Percentiles rank a stretch among this genome's conserved stretches.
These are phyloP conservation scores for Monoplex corrugatus DNA, from an alignment of 2,888 invertebrate genomes.

Conservation along the genomic window DNA sequence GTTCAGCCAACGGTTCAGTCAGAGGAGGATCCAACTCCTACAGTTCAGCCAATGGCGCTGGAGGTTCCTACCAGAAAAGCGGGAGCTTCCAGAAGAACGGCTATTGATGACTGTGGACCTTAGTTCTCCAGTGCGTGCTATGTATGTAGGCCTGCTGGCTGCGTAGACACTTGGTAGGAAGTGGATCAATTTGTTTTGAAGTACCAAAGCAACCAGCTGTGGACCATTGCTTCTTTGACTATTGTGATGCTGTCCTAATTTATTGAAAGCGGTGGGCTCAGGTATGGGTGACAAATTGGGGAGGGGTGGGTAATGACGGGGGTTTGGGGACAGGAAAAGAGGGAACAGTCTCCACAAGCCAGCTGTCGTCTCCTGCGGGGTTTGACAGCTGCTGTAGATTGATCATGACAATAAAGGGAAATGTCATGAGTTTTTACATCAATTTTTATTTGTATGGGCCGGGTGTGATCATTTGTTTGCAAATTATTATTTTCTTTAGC, in stretches of 20 bases:
- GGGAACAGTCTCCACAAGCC: too few relatives aligned
- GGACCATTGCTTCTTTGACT: constrained; percentile 24
- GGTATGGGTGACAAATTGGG: background rate
- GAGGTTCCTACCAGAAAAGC: constrained; percentile 33
- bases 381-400: too few relatives aligned
- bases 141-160: background rate
- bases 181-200: background rate
- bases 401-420: too few relatives aligned
- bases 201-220: background rate
- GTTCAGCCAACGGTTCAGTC: constrained; percentile 26
- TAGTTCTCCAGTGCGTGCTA: background rate
- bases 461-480: too few relatives aligned
- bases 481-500: too few relatives aligned
- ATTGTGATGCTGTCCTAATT: constrained; percentile 16
- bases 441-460: too few relatives aligned
- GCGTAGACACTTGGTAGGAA: background rate
- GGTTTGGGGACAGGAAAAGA: too few relatives aligned
- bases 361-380: too few relatives aligned
- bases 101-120: background rate
- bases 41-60: constrained; percentile 37
- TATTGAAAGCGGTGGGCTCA: background rate
- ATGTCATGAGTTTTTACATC: too few relatives aligned
- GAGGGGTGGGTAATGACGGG: background rate
- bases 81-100: constrained; percentile 14
- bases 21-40: constrained; percentile 9